A percentile compares a stretch with the other conserved stretches of the same genome.
phyloP scores from a whole-genome alignment of 2,113 vertebrate genomes.

The Henicopernis longicauda region DNA sequence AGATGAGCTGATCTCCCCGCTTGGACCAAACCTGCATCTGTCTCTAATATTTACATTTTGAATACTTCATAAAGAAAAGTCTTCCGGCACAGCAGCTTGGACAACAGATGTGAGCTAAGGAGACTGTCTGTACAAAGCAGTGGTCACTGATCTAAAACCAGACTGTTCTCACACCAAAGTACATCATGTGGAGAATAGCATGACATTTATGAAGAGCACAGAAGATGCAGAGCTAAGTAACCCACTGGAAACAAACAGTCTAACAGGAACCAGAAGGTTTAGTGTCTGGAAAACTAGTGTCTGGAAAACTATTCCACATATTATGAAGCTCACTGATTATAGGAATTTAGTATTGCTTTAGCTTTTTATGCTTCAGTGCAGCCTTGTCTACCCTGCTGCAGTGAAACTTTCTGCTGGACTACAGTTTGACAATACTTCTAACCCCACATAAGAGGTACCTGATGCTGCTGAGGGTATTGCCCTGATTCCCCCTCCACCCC shows the following conservation, averaged over 20 bases:
- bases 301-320: neutral
- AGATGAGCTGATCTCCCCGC: neutral
- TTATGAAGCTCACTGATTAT: fast-evolving
- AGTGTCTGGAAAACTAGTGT: neutral
- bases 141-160: neutral
- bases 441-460: neutral
- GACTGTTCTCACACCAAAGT: neutral
- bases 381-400: neutral
- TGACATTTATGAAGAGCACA: neutral
- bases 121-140: neutral
- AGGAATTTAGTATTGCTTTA: neutral
- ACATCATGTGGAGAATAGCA: fast-evolving
- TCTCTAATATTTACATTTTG: neutral
- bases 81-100: neutral
- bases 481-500: neutral
- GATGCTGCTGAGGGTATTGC: neutral
- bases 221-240: neutral
- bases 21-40: neutral
- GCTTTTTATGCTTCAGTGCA: neutral
- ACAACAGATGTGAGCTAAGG: neutral
- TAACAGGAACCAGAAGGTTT: neutral
- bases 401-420: neutral
- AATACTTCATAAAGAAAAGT: neutral
- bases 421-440: neutral
- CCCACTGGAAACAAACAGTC: neutral